Conservation (phyloP, 2,113 vertebrate genomes). For the Oryzias woworae region DNA sequence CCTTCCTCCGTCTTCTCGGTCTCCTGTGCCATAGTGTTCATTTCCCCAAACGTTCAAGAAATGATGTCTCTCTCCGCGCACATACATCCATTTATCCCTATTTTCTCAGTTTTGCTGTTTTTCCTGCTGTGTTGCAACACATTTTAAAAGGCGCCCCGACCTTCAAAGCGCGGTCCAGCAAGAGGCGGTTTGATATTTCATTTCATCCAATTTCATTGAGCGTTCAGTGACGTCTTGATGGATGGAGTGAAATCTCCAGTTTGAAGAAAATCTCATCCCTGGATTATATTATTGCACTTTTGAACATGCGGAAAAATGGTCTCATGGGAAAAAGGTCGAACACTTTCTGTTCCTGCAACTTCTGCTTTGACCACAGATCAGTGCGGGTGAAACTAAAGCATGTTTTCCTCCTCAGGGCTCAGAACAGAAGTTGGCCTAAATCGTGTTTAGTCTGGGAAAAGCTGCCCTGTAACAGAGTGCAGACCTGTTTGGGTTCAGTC, state of each 20-base stretch:
- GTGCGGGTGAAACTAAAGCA: too few species aligned
- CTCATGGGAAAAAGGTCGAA: background rate
- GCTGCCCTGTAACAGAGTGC: conserved; percentile 51
- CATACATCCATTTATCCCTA: conserved; percentile 12
- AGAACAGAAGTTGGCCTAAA: conserved; percentile 39
- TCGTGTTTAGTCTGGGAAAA: conserved; percentile 31
- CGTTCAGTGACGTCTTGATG: conserved; percentile 34
- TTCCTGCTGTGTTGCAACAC: background rate
- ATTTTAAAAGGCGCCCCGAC: conserved; percentile 28
- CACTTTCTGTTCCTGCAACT: background rate
- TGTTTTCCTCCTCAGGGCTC: conserved; percentile 5
- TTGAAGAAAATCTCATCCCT: conserved; percentile 25
- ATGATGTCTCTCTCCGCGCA: conserved; percentile 6
- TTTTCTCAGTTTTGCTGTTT: background rate
- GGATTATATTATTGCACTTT: conserved; percentile 10
- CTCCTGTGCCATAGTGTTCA: conserved; percentile 15
- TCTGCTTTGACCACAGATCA: conserved; percentile 10
- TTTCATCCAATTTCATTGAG: conserved; percentile 25
- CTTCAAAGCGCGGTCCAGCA: conserved; percentile 49
- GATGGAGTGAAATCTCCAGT: conserved; percentile 28
- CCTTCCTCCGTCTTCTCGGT: background rate
- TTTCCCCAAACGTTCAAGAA: background rate
- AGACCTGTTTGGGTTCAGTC: conserved; percentile 38
- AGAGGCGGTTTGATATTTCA: conserved; percentile 49
- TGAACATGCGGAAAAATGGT: background rate